These are phyloP conservation scores for Tethya wilhelma DNA, from an alignment of 37 sponge, comb jelly and placozoan genomes.

Conservation along the genomic window DNA sequence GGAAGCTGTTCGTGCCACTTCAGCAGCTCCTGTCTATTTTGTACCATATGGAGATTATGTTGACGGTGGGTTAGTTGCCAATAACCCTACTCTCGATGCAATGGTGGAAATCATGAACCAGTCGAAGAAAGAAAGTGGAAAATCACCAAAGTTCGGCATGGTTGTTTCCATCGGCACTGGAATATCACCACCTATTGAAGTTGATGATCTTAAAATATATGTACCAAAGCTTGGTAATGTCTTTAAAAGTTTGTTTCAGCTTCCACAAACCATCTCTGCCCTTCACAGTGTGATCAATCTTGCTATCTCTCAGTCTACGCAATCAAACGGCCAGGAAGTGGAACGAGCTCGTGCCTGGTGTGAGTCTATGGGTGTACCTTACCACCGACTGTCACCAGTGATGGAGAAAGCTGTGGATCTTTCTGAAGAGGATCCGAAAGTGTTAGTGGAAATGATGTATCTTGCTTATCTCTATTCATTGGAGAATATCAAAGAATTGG, in stretches of 20 bases:
- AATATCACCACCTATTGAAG: slow-evolving; percentile 19
- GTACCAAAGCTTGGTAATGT: slow-evolving; percentile 1
- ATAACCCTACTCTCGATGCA: slow-evolving; percentile 1
- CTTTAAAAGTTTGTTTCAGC: background rate
- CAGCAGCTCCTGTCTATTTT: slow-evolving; percentile 35
- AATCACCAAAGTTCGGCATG: slow-evolving; percentile 2
- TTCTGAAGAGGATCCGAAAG: background rate
- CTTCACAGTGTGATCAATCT: slow-evolving; percentile 16
- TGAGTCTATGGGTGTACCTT: no score
- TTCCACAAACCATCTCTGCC: slow-evolving; percentile 5
- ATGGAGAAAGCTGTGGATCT: slow-evolving; percentile 24
- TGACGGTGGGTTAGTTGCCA: slow-evolving; percentile 23
- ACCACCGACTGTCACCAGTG: slow-evolving; percentile 32
- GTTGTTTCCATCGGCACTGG: slow-evolving; percentile 39
- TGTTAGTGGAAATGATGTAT: slow-evolving; percentile 34
- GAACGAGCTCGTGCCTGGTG: slow-evolving; percentile 50
- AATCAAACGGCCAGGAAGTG: slow-evolving; percentile 49
- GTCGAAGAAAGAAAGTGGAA: slow-evolving; percentile 14
- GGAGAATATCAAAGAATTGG: slow-evolving; percentile 4
- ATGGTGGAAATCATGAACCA: slow-evolving; percentile 17
- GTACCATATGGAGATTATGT: slow-evolving; percentile 9
- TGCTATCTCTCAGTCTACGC: slow-evolving; percentile 44
- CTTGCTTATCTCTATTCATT: slow-evolving; percentile 18
- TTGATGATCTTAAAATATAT: slow-evolving; percentile 4
- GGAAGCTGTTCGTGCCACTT: slow-evolving; percentile 31